These are phyloP conservation scores for Channallabes apus DNA, from an alignment of 2,797 vertebrate species.

Conservation along the genomic window DNA sequence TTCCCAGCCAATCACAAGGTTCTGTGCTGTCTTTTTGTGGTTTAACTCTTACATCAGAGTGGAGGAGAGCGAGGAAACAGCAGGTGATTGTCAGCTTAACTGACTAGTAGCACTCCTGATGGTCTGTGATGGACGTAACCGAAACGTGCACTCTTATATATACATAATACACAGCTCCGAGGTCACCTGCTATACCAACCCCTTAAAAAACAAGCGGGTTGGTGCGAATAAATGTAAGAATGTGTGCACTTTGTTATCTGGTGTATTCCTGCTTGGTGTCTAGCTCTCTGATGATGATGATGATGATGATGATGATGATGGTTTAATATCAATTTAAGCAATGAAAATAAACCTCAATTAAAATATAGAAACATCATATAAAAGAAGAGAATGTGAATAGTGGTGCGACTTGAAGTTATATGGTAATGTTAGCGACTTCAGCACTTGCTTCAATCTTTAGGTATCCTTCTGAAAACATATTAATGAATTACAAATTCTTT, in stretches of 20 bases:
- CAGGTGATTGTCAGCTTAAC: slow-evolving; percentile 16
- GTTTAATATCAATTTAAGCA: background rate
- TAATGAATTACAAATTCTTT: background rate
- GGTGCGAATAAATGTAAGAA: background rate
- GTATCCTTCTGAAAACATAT: background rate
- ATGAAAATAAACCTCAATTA: background rate
- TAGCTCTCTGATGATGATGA: background rate
- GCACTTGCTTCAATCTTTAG: background rate
- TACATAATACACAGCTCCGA: background rate
- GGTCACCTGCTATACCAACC: background rate
- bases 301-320: background rate
- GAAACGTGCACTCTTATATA: background rate
- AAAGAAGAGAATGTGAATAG: background rate
- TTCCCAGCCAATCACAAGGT: slow-evolving; percentile 15
- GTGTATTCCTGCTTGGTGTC: background rate
- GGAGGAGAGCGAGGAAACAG: slow-evolving; percentile 9
- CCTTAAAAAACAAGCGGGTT: background rate
- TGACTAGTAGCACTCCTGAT: background rate
- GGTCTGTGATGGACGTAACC: background rate
- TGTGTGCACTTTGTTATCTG: background rate
- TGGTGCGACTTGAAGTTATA: background rate
- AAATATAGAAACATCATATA: background rate
- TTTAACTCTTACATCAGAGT: background rate
- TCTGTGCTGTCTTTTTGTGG: background rate
- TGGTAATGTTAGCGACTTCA: background rate